Evolutionary conservation across 2,888 invertebrate species (phyloP).

Genomic region (Cephus runcator): DNA sequence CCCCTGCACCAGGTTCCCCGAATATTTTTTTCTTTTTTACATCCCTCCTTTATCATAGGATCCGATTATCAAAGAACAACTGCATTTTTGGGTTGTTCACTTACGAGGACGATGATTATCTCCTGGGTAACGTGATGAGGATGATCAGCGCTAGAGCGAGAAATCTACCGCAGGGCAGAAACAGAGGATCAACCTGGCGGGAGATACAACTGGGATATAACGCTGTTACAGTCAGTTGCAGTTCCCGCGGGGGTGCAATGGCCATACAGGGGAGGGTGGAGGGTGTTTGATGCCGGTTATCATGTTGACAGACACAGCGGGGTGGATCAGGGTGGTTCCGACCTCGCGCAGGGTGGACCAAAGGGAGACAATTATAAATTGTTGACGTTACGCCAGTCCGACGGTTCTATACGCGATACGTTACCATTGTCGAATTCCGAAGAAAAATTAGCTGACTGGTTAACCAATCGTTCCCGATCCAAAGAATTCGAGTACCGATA

Average conservation of each 20-base stretch:
- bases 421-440: background rate
- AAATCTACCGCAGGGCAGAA: conserved; percentile 23
- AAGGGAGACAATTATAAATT: conserved; percentile 63
- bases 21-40: background rate
- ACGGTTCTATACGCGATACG: background rate
- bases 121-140: conserved; percentile 30
- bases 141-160: conserved; percentile 37
- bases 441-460: background rate
- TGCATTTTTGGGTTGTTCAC: background rate
- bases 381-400: conserved; percentile 56
- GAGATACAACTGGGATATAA: conserved; percentile 50
- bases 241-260: conserved; percentile 42
- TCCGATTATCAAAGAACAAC: background rate
- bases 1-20: background rate
- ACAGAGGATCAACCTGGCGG: conserved; percentile 12
- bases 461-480: background rate
- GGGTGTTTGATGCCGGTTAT: conserved; percentile 63
- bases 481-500: background rate
- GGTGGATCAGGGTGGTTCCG: conserved; percentile 32
- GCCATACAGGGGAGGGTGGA: conserved; percentile 28
- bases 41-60: background rate
- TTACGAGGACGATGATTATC: background rate
- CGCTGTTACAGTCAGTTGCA: conserved; percentile 61
- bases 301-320: conserved; percentile 63
- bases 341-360: conserved; percentile 24